Conservation (phyloP, 2,113 vertebrate species). For the Antennarius striatus region DNA sequence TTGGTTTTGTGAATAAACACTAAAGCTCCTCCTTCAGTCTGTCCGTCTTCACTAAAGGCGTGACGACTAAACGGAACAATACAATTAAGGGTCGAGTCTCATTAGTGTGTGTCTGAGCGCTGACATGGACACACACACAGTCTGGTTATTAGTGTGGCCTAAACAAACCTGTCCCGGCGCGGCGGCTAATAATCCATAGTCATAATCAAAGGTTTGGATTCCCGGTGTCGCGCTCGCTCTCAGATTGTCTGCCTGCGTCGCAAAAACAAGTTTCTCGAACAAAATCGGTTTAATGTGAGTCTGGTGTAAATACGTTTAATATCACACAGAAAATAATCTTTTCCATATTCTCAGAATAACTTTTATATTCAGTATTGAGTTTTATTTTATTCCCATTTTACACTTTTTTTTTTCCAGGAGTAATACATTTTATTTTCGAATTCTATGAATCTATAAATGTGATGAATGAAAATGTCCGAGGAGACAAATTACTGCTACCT, state of each 20-base stretch:
- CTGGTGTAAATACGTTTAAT: too few relatives aligned
- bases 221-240: conserved; percentile 12
- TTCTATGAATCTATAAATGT: too few relatives aligned
- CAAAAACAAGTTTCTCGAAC: conserved; percentile 18
- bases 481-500: too few relatives aligned
- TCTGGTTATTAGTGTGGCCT: conserved; percentile 54
- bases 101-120: conserved; percentile 55
- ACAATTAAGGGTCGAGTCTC: conserved; percentile 72
- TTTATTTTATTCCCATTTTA: too few relatives aligned
- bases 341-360: too few relatives aligned
- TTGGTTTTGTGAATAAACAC: conserved; percentile 61
- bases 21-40: not conserved
- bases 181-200: conserved; percentile 43
- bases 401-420: too few relatives aligned
- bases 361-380: too few relatives aligned
- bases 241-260: not conserved
- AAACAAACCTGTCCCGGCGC: conserved; percentile 14
- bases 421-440: too few relatives aligned
- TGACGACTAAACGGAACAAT: conserved; percentile 67
- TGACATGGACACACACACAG: conserved; percentile 58
- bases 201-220: conserved; percentile 50
- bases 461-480: too few relatives aligned
- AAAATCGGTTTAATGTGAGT: too few relatives aligned
- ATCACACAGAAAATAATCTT: too few relatives aligned
- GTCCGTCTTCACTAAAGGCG: conserved; percentile 14